Conservation (phyloP, 2,888 invertebrate genomes). For the Amblyteles armatorius region DNA sequence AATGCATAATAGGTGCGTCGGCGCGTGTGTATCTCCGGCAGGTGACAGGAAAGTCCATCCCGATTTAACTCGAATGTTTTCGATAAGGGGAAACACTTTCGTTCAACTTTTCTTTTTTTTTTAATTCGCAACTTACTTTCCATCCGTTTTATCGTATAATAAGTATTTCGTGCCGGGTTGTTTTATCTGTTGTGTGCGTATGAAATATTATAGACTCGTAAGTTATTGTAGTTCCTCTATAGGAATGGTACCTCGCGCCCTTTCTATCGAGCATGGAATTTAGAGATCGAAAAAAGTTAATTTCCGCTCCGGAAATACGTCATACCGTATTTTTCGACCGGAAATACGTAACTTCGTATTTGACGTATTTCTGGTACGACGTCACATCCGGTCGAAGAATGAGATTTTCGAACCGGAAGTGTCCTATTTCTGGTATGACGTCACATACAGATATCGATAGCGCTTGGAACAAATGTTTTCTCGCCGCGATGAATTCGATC, state of each 20-base stretch:
- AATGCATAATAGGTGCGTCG: constrained; percentile 20
- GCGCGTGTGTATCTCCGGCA: constrained; percentile 24
- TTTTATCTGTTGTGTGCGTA: background rate
- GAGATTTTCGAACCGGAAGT: no score
- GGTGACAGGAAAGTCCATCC: constrained; percentile 34
- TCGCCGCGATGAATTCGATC: background rate
- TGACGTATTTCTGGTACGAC: background rate
- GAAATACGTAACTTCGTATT: background rate
- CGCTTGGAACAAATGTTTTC: background rate
- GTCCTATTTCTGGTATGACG: background rate
- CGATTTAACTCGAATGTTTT: constrained; percentile 31
- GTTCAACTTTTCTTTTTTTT: constrained; percentile 18
- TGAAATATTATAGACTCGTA: background rate
- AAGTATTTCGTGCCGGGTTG: constrained; percentile 21
- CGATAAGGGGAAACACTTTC: constrained; percentile 41
- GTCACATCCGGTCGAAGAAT: no score
- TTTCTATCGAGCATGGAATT: background rate
- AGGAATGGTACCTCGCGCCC: no score
- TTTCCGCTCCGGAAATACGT: background rate
- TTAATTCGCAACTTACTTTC: background rate
- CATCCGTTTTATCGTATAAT: constrained; percentile 6
- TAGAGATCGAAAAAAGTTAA: background rate
- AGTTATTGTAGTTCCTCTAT: background rate
- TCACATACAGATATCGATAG: background rate
- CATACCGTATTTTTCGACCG: background rate